Evolutionary conservation across 2,888 invertebrate species (phyloP), one percentile per base, ranked within the genome.

Genomic region (Entomobrya proxima): DNA sequence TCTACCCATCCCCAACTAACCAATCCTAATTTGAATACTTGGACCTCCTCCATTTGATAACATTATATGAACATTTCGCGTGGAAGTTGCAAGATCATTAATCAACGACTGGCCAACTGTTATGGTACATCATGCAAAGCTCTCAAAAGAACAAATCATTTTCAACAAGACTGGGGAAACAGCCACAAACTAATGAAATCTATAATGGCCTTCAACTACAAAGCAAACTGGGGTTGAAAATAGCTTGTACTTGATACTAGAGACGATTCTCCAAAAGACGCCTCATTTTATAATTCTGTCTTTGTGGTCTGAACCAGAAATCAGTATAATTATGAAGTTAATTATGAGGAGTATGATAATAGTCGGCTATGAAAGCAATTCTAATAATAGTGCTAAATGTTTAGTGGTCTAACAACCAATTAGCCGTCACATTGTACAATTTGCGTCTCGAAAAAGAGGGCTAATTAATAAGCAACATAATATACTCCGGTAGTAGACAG

Each of bases 371-470:
- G 64, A 64, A 27, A 77, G 40, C 18, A 9, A 18, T n/a, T 64
- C 79, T 79, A 79, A 79, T 79, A 67, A 67, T 79, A 79, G 69
- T 69, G 79, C 47, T 67, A 79, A 79, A 32, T 79, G 13, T 35
- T 27, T 15, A 24, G 21, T 37, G 21, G 15, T 18, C 30, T n/a
- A 24, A 24, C 21, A 67, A 52, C 15, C 21, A 79, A 69, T 79
- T 79, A 79, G 67, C 24, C 11, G 64, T 64, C 11, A 69, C 40
- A 11, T 27, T 47, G 15, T 13, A n/a, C 75, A 69, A 50, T 40
- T 35, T 52, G 27, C 40, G 50, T 47, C 78, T 67, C 40, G 52
- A 80, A 72, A 80, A 80, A 37, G 37, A 72, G 30, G 18, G 15
- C 27, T 40, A 80, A 72, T 72, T 80, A 80, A 52, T 47, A 50